These are phyloP conservation scores for Hydrolagus colliei DNA, from an alignment of 2,797 vertebrate species.

Conservation along the genomic window DNA sequence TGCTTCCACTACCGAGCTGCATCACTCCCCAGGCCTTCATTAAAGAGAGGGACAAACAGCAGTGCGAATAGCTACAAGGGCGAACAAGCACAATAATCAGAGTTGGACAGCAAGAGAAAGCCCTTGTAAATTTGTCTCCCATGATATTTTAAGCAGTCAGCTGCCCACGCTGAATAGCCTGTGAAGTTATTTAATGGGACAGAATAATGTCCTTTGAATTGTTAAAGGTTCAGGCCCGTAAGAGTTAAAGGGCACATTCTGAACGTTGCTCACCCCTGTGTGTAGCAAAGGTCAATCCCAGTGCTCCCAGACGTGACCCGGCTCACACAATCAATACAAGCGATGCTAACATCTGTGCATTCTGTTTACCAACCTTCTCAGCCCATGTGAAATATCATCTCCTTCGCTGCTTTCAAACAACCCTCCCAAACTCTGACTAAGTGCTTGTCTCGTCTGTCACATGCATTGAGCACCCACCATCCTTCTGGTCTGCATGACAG, in stretches of 20 bases:
- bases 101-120: neutral
- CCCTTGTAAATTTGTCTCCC: neutral
- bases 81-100: neutral
- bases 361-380: conserved; percentile 8
- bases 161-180: neutral
- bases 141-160: neutral
- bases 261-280: neutral
- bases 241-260: neutral
- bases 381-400: conserved; percentile 19
- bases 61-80: neutral
- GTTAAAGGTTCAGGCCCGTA: neutral
- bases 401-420: conserved; percentile 13
- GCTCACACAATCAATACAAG: neutral
- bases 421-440: neutral
- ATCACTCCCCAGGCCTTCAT: neutral
- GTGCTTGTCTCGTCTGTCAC: neutral
- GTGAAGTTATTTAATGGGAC: neutral
- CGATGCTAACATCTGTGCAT: conserved; percentile 10
- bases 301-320: neutral
- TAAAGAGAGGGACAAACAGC: no score
- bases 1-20: neutral
- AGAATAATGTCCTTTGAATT: neutral
- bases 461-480: neutral
- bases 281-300: neutral
- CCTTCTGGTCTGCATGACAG: neutral